These are phyloP conservation scores for Oscheius sp. DNA, from an alignment of 2,888 invertebrate genomes.

Conservation along the genomic window DNA sequence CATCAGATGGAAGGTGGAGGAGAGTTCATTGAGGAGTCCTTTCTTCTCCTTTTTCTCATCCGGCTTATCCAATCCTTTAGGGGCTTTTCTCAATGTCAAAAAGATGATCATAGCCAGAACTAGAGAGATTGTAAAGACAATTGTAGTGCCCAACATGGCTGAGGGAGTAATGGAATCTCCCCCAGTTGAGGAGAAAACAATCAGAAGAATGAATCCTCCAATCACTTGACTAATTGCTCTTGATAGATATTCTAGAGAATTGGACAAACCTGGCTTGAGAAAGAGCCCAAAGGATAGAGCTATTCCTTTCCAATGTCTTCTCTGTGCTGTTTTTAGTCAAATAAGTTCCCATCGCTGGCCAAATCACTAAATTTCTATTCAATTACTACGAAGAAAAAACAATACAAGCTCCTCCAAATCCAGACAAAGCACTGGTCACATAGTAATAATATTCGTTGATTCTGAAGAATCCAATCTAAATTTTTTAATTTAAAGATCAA, in stretches of 20 bases:
- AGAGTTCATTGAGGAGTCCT: not conserved
- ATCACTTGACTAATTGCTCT: constrained; percentile 81
- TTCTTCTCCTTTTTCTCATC: not conserved
- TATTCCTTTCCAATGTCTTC: constrained; percentile 46
- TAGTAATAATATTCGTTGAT: constrained; percentile 53
- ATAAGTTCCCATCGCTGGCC: constrained; percentile 55
- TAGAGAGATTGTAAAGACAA: constrained; percentile 8
- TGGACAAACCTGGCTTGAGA: constrained; percentile 61
- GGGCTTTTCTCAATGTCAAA: not conserved
- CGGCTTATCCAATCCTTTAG: not conserved
- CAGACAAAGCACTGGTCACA: constrained; percentile 50
- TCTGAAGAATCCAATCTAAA: constrained; percentile 48
- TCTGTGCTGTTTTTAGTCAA: constrained; percentile 48
- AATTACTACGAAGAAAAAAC: not conserved
- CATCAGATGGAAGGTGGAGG: constrained; percentile 49
- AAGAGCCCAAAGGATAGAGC: constrained; percentile 48
- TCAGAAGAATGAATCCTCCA: constrained; percentile 92
- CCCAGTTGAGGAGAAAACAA: constrained; percentile 78
- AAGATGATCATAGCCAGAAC: constrained; percentile 16
- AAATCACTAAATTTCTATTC: constrained; percentile 40
- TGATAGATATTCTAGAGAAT: constrained; percentile 44
- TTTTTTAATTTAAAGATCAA: not conserved
- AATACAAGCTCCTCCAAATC: constrained; percentile 66
- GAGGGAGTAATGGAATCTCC: constrained; percentile 31
- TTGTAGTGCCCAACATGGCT: constrained; percentile 67